A percentile compares a stretch with the other conserved stretches of the same genome.
These are phyloP conservation scores for Chromobotia macracanthus DNA, from an alignment of 2,797 vertebrate species.

Conservation along the genomic window DNA sequence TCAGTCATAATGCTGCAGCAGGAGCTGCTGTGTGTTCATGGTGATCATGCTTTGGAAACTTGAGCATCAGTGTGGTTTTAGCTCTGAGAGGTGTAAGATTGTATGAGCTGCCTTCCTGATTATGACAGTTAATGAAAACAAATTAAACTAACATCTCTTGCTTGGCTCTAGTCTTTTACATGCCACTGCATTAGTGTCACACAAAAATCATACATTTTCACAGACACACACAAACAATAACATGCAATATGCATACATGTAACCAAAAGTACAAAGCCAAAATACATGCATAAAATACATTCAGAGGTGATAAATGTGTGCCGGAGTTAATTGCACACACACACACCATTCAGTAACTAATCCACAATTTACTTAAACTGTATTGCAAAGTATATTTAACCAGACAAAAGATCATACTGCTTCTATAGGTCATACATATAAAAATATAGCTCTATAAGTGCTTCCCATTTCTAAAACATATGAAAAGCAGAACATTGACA, in stretches of 20 bases:
- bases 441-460: not conserved
- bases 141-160: not conserved
- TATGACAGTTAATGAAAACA: not conserved
- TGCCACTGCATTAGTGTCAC: not conserved
- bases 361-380: not conserved
- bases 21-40: not conserved
- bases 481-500: no score
- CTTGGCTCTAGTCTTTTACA: not conserved
- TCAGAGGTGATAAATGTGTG: no score
- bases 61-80: slow-evolving; percentile 28
- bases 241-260: not conserved
- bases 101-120: not conserved
- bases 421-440: not conserved
- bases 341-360: not conserved
- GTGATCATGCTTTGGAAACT: slow-evolving; percentile 7
- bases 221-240: not conserved
- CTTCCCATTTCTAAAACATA: not conserved
- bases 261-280: not conserved
- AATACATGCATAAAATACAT: not conserved
- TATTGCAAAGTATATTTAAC: not conserved
- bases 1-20: no score
- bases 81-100: not conserved
- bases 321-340: not conserved
- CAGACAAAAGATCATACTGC: not conserved
- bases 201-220: not conserved